Base-by-base conservation (phyloP, 2,797 vertebrate genomes). In the Peromyscus attwateri region DNA sequence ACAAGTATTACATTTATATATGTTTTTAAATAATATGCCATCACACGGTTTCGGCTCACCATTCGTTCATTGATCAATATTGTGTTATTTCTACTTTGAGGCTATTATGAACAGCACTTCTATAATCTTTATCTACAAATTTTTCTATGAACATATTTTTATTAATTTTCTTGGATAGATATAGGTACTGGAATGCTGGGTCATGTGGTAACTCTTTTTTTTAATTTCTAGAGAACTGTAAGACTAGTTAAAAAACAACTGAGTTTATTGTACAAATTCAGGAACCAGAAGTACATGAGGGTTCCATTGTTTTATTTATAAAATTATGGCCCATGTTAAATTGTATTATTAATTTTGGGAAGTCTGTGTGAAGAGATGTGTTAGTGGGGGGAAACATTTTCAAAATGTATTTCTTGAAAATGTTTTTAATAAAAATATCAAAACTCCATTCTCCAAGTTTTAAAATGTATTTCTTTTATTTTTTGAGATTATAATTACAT, bases 181-280 rank as follows among this genome's bases (percentile, higher is more conserved):
- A 12, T 85, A 70, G 5, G n/a, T 93, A 46, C 73, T 21, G 17
- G 75, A 81, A 70, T 87, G 29, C 4, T 21, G 37, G 40, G 16
- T 84, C 40, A 84, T 84, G 60, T 64, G 37, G 3, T 31, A 31
- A 71, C 37, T 75, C 46, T 43, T 43, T 10, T 43, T 60, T 66
- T 90, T 75, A 90, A 82, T 21, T 79, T n/a, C 46, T 89, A 73
- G 34, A 94, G 37, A 97, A 80, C 17, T 46, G 9, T 34, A 64
- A 83, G 37, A 64, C 9, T 31, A 37, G 16, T 43, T 83, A 31
- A 43, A 31, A 83, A 19, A 43, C 27, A 84, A 43, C 4, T 46
- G 27, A 46, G 37, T 64, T 31, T 64, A 64, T 64, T 37, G 29
- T 83, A 64, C 8, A 64, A 43, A 31, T 64, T 84, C 27, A 43